Percentiles rank a stretch among this genome's conserved stretches.
phyloP scores from a whole-genome alignment of 2,113 vertebrate species.

The Plestiodon gilberti region DNA sequence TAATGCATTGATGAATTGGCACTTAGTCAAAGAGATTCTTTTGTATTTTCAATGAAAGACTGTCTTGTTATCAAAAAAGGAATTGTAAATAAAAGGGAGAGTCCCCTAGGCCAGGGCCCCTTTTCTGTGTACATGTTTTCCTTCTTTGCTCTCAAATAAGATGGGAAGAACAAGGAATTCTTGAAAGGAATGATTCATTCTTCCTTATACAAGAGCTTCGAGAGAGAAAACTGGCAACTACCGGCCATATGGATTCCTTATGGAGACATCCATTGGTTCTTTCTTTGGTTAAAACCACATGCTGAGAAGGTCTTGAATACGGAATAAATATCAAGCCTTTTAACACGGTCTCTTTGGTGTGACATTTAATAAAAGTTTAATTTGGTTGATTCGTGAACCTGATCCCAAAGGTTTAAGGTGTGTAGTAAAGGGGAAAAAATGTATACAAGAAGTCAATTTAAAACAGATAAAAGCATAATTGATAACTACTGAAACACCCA shows the following conservation, averaged over 20 bases:
- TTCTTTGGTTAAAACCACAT: neutral
- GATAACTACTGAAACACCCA: neutral
- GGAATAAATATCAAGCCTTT: neutral
- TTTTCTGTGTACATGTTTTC: neutral
- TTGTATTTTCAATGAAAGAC: constrained; percentile 35
- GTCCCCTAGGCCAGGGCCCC: too few relatives aligned
- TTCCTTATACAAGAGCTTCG: neutral
- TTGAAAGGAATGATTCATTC: neutral
- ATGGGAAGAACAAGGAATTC: neutral
- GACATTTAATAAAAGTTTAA: neutral
- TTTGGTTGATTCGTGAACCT: neutral
- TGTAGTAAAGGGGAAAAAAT: neutral
- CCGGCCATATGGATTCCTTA: neutral
- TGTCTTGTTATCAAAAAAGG: neutral
- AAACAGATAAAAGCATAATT: neutral
- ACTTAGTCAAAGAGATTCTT: constrained; percentile 40
- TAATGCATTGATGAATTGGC: constrained; percentile 60
- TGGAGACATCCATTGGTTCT: too few relatives aligned
- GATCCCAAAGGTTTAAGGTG: neutral
- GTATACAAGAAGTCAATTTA: neutral
- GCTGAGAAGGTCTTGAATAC: neutral
- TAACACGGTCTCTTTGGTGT: neutral
- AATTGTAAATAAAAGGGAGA: constrained; percentile 23
- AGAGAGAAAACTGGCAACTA: neutral
- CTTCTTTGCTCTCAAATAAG: neutral